phyloP scores from a whole-genome alignment of 2,113 vertebrate genomes.

The Thalassoma bifasciatum region DNA sequence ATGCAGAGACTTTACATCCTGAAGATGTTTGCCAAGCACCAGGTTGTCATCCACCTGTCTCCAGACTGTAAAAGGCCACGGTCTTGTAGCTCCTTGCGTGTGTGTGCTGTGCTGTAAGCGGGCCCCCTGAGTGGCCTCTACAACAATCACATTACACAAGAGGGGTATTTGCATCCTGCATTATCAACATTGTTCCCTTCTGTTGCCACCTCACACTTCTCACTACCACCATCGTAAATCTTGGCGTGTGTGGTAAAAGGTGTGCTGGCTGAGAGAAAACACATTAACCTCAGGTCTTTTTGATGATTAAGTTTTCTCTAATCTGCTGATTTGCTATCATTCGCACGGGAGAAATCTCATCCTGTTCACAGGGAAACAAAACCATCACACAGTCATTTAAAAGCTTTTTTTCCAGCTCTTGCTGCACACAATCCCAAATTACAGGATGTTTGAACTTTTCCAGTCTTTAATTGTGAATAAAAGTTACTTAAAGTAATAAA shows the following conservation, averaged over 20 bases:
- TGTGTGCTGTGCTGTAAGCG: not conserved
- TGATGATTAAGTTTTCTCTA: too few relatives aligned
- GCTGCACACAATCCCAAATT: not conserved
- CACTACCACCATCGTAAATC: constrained; percentile 55
- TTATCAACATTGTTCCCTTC: constrained; percentile 46
- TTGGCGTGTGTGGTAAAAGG: constrained; percentile 22
- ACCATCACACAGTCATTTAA: not conserved
- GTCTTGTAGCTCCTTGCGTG: not conserved
- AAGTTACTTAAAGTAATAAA: not conserved
- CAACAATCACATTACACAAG: constrained; percentile 20
- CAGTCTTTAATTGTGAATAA: not conserved
- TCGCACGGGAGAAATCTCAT: too few relatives aligned
- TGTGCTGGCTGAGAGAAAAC: constrained; percentile 35
- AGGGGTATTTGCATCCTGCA: constrained; percentile 25
- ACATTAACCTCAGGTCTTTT: too few relatives aligned
- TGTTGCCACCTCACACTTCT: constrained; percentile 7
- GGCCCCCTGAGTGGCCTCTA: not conserved
- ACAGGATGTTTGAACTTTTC: not conserved
- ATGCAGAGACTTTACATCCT: not conserved
- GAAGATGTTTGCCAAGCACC: not conserved
- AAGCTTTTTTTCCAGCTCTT: too few relatives aligned
- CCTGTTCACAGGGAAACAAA: not conserved
- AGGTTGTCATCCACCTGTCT: constrained; percentile 16
- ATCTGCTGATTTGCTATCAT: too few relatives aligned
- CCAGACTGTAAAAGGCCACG: not conserved